Conservation (phyloP, 2,797 vertebrate species). For the Helicolenus hilgendorfi region DNA sequence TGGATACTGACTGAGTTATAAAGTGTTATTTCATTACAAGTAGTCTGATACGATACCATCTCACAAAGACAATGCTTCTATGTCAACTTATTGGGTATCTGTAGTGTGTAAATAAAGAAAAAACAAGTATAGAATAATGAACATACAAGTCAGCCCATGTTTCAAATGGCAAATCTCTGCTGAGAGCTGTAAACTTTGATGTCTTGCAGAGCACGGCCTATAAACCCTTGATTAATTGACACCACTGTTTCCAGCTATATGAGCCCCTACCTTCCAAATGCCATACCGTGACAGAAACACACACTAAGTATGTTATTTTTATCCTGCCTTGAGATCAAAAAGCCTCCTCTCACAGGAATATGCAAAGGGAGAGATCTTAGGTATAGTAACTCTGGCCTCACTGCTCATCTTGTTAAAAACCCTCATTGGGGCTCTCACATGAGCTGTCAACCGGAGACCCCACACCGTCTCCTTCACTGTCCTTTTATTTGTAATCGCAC, state of each 20-base stretch:
- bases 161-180: constrained; percentile 69
- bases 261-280: constrained; percentile 74
- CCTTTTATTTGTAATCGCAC: constrained; percentile 67
- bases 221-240: constrained; percentile 89
- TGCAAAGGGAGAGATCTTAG: constrained; percentile 64
- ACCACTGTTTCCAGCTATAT: constrained; percentile 81
- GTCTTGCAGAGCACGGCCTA: constrained; percentile 66
- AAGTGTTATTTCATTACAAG: constrained; percentile 61
- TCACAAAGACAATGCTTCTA: neutral
- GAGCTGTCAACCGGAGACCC: constrained; percentile 70
- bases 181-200: constrained; percentile 61
- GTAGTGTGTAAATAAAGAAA: constrained; percentile 57
- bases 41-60: constrained; percentile 45
- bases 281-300: constrained; percentile 68
- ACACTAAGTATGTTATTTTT: constrained; percentile 84
- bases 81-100: constrained; percentile 21
- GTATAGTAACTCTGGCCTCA: constrained; percentile 70
- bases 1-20: constrained; percentile 49
- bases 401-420: constrained; percentile 87
- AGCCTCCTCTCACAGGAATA: constrained; percentile 81
- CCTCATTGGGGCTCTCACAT: constrained; percentile 75
- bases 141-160: constrained; percentile 35
- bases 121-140: constrained; percentile 45
- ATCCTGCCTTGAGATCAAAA: constrained; percentile 77
- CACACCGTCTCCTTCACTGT: constrained; percentile 66